A percentile compares a stretch with the other conserved stretches of the same genome.
Evolutionary conservation across 2,113 vertebrate species (phyloP).

Genomic region (Taxidea taxus): DNA sequence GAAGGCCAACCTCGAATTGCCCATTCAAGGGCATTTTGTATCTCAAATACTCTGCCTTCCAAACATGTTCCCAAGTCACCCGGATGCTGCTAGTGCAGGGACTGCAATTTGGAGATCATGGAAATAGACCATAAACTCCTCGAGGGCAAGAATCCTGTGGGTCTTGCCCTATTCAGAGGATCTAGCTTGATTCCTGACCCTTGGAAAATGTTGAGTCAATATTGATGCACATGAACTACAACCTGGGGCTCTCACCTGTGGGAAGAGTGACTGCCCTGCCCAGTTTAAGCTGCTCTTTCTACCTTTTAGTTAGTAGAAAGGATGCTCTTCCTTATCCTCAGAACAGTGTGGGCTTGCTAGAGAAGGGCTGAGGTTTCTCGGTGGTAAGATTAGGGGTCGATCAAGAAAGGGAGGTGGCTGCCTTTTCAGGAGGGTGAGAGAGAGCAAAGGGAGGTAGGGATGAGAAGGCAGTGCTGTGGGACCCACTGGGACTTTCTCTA

Average conservation of each 20-base stretch:
- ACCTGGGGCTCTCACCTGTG: accelerated
- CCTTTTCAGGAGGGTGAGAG: neutral
- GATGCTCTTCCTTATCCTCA: neutral
- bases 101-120: neutral
- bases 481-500: neutral
- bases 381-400: neutral
- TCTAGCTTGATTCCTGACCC: no score
- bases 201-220: accelerated
- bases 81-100: neutral
- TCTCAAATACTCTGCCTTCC: neutral
- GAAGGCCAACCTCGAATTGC: neutral
- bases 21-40: neutral
- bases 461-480: neutral
- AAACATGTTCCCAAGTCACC: neutral
- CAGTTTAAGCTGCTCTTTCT: accelerated
- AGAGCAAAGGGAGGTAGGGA: neutral
- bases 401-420: neutral
- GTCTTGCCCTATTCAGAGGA: accelerated
- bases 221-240: accelerated
- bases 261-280: accelerated
- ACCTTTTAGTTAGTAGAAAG: neutral
- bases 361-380: neutral
- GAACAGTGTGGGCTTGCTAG: neutral
- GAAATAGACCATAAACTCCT: no score
- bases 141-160: accelerated